Percentiles rank a stretch among this genome's conserved stretches.
These are phyloP conservation scores for Cnemophilus loriae DNA, from an alignment of 2,113 vertebrate species.

Conservation along the genomic window DNA sequence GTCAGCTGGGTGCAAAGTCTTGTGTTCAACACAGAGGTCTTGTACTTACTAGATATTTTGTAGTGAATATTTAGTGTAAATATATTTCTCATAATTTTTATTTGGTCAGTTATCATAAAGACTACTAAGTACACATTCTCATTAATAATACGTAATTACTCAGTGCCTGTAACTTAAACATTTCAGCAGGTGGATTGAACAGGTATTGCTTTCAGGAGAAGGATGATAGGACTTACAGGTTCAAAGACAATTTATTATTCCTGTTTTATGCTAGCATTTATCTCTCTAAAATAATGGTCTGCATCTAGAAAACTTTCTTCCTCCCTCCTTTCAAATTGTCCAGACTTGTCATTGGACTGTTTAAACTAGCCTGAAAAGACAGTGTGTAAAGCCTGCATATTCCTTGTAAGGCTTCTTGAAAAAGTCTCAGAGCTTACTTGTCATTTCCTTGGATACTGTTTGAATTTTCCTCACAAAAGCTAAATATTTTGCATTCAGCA, in stretches of 20 bases:
- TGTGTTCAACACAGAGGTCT: neutral
- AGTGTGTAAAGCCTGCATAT: neutral
- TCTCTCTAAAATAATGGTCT: neutral
- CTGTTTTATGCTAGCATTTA: neutral
- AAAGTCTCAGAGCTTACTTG: neutral
- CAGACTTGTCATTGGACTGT: neutral
- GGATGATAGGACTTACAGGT: neutral
- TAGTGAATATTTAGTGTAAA: neutral
- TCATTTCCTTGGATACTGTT: neutral
- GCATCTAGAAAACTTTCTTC: neutral
- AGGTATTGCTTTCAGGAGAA: neutral
- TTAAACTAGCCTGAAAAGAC: neutral
- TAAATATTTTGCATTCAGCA: neutral
- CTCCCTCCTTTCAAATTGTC: neutral
- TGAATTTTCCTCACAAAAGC: neutral
- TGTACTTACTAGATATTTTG: neutral
- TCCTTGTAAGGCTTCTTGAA: neutral
- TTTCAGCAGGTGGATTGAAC: neutral
- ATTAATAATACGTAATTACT: neutral
- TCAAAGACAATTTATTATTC: neutral
- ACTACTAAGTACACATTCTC: neutral
- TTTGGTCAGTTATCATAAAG: slow-evolving; percentile 21
- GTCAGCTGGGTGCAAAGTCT: neutral
- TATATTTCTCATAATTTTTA: neutral
- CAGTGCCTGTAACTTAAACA: neutral